Percentiles rank a stretch among this genome's conserved stretches.
Evolutionary conservation across 1,140 invertebrate genomes (phyloP).

Genomic region (Batillaria attramentaria): DNA sequence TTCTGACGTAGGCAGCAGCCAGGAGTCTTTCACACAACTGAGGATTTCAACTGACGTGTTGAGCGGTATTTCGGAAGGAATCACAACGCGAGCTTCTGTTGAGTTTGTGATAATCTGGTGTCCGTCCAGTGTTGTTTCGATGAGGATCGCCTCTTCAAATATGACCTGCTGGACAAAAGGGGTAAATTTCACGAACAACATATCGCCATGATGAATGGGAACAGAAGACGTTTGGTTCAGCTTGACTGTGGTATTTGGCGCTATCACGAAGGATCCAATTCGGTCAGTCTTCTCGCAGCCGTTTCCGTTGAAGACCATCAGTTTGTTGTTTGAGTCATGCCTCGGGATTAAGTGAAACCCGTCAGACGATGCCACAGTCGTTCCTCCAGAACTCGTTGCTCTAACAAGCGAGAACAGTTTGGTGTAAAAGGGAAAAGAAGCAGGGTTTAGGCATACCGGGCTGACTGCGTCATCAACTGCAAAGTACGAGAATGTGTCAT

Average conservation of each 20-base stretch:
- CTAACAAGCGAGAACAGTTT: not conserved
- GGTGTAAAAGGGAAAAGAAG: not conserved
- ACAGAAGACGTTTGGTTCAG: not conserved
- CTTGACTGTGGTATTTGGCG: not conserved
- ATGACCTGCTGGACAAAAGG: not conserved
- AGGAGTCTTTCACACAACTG: not conserved
- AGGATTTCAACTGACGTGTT: not conserved
- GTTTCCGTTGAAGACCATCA: not conserved
- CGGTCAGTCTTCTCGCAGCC: not conserved
- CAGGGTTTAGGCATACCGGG: not conserved
- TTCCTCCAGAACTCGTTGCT: not conserved
- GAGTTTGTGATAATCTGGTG: conserved; percentile 29
- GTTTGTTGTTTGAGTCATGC: not conserved
- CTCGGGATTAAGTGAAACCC: not conserved
- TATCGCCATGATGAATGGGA: not conserved
- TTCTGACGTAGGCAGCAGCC: not conserved
- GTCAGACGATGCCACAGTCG: not conserved
- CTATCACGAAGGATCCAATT: not conserved
- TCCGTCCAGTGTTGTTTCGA: not conserved
- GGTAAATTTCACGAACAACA: not conserved
- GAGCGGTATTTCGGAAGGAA: not conserved
- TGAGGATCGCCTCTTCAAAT: not conserved
- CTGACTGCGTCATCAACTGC: not conserved
- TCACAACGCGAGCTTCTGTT: not conserved
- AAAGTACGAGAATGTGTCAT: not conserved